Evolutionary conservation across 2,888 invertebrate species (phyloP).

Genomic region (Eupeodes luniger): DNA sequence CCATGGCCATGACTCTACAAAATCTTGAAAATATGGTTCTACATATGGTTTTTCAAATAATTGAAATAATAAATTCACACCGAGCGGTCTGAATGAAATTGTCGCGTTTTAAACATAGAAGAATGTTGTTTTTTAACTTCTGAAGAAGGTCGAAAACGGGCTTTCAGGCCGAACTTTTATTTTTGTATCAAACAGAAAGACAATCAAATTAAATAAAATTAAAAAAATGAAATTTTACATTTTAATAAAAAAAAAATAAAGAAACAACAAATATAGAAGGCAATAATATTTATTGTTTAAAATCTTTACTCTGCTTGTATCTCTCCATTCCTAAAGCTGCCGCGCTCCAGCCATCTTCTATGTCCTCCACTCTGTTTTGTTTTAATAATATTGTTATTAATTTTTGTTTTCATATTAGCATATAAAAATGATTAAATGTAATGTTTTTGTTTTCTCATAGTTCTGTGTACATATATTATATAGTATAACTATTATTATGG

Average conservation of each 20-base stretch:
- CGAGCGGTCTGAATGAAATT: too few relatives aligned
- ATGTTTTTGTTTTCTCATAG: constrained; percentile 39
- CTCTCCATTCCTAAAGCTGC: neutral
- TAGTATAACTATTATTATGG: constrained; percentile 70
- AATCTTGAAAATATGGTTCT: too few relatives aligned
- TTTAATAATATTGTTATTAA: constrained; percentile 64
- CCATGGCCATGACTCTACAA: too few relatives aligned
- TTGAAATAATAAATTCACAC: too few relatives aligned
- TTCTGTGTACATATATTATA: constrained; percentile 56
- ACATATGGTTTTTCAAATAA: too few relatives aligned
- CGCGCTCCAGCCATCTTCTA: constrained; percentile 5
- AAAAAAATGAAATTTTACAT: too few relatives aligned
- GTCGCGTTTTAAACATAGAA: too few relatives aligned
- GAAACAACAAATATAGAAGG: neutral
- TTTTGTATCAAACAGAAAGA: too few relatives aligned
- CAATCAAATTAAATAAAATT: too few relatives aligned
- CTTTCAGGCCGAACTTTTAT: too few relatives aligned
- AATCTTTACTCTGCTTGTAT: constrained; percentile 1
- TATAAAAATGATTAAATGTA: constrained; percentile 75
- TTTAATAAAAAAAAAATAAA: neutral
- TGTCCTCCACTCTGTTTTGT: neutral
- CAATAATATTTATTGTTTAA: neutral
- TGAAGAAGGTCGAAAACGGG: too few relatives aligned
- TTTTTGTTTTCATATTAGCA: constrained; percentile 67
- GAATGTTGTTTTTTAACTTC: too few relatives aligned